phyloP scores from a whole-genome alignment of 2,113 vertebrate genomes.

The Trachemys scripta region DNA sequence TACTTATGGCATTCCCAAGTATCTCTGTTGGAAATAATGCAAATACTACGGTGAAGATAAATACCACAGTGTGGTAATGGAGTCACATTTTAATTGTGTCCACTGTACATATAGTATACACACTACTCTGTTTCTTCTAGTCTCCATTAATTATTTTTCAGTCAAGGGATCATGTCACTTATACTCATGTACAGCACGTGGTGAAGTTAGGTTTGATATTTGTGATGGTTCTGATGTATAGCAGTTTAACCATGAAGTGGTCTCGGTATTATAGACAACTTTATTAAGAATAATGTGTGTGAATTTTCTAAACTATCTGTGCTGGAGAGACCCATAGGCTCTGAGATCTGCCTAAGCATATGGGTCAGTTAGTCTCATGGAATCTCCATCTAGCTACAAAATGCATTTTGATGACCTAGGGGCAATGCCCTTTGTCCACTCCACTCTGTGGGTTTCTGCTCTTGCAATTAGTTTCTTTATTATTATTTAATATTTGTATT shows the following conservation, averaged over 20 bases:
- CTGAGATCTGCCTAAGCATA: background rate
- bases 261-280: background rate
- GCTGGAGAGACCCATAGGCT: background rate
- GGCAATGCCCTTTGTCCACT: background rate
- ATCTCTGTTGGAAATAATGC: background rate
- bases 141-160: background rate
- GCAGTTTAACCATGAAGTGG: background rate
- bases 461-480: background rate
- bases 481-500: accelerated
- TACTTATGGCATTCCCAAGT: background rate
- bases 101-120: background rate
- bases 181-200: background rate
- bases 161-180: background rate
- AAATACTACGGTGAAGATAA: background rate
- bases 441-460: background rate
- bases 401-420: background rate
- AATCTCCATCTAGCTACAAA: background rate
- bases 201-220: background rate
- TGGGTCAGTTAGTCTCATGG: background rate
- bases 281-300: background rate
- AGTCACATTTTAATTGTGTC: background rate
- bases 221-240: background rate
- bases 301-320: background rate
- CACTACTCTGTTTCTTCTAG: background rate
- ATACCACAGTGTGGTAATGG: background rate